phyloP scores from a whole-genome alignment of 2,797 vertebrate species.

The Oreochromis mossambicus region DNA sequence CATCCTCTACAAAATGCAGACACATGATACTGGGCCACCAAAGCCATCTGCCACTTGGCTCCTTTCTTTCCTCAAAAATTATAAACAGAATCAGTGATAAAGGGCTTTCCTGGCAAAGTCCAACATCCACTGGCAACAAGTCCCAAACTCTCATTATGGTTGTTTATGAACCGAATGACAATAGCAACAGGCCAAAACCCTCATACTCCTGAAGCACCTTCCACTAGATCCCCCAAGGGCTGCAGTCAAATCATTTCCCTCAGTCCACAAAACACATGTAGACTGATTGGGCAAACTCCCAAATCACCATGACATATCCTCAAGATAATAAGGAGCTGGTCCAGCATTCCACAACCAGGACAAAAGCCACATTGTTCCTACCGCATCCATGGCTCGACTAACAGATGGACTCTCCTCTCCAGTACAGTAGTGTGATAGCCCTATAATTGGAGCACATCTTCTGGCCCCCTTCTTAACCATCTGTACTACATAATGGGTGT shows the following conservation, averaged over 20 bases:
- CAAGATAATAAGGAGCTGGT: not conserved
- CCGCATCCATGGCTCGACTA: rapidly evolving
- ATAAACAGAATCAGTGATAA: not conserved
- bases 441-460: not conserved
- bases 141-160: not conserved
- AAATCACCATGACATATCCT: not conserved
- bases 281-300: not conserved
- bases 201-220: not conserved
- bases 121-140: not conserved
- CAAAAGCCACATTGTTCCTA: not conserved
- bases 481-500: not conserved
- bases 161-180: not conserved
- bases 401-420: not conserved
- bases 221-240: not conserved
- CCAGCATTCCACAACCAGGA: not conserved
- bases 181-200: not conserved
- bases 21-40: not conserved
- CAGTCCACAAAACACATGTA: not conserved
- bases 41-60: not conserved
- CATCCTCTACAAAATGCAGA: not conserved
- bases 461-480: not conserved
- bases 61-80: not conserved
- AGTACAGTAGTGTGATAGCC: not conserved
- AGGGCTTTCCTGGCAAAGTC: not conserved
- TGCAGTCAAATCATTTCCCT: not conserved